These are phyloP conservation scores for Arctocebus calabarensis DNA, from an alignment of 2,797 vertebrate genomes.

Conservation along the genomic window DNA sequence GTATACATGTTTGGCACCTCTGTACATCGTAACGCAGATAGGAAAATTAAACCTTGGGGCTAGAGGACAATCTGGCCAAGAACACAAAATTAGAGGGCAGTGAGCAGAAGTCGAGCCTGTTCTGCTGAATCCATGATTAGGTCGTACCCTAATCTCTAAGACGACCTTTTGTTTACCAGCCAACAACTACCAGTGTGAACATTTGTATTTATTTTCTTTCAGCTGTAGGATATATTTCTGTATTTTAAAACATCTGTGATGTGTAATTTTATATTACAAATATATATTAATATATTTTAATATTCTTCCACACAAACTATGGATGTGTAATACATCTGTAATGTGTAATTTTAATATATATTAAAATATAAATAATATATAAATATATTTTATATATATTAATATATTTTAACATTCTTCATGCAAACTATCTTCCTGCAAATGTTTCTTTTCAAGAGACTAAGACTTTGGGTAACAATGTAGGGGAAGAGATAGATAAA, in stretches of 20 bases:
- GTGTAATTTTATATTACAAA: too few relatives aligned
- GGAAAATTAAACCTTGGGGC: not conserved
- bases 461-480: not conserved
- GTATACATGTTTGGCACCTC: too few relatives aligned
- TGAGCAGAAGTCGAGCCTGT: not conserved
- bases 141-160: not conserved
- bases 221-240: not conserved
- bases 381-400: too few relatives aligned
- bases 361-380: too few relatives aligned
- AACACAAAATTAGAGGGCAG: not conserved
- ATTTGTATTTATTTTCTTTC: not conserved
- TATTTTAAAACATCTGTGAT: slow-evolving; percentile 1
- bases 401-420: too few relatives aligned
- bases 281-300: too few relatives aligned
- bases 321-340: too few relatives aligned
- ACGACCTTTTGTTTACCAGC: not conserved
- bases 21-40: not conserved
- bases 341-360: too few relatives aligned
- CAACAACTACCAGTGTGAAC: not conserved
- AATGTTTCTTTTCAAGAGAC: not conserved
- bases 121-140: not conserved
- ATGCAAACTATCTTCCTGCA: not conserved
- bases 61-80: not conserved
- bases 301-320: too few relatives aligned
- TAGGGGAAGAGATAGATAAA: not conserved